Conservation (phyloP, 2,113 vertebrate genomes). For the Egretta garzetta region DNA sequence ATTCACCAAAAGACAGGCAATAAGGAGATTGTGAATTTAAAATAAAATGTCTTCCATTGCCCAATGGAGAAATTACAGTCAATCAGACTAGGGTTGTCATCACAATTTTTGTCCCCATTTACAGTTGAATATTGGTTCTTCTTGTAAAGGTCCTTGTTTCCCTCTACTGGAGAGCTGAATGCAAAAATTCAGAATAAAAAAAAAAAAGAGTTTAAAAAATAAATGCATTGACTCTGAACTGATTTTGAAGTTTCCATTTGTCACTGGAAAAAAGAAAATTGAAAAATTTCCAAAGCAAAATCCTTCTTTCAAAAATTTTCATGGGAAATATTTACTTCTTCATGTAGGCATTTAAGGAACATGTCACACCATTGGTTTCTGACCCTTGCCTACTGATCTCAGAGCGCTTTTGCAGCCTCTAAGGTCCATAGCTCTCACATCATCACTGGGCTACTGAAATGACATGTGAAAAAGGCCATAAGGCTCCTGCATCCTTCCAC, state of each 20-base stretch:
- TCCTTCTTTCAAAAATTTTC: neutral
- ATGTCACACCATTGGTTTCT: fast-evolving
- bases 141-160: neutral
- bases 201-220: neutral
- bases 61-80: neutral
- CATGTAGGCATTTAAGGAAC: neutral
- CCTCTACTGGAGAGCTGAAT: neutral
- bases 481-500: neutral
- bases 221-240: neutral
- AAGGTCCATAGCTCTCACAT: neutral
- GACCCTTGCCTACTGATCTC: neutral
- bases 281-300: neutral
- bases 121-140: neutral
- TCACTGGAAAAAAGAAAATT: neutral
- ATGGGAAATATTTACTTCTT: neutral
- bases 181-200: neutral
- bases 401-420: neutral
- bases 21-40: neutral
- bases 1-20: neutral
- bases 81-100: neutral
- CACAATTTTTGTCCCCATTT: neutral
- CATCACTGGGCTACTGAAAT: neutral
- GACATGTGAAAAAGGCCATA: neutral
- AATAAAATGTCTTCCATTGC: neutral
- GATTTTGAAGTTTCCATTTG: neutral